A percentile compares a stretch with the other conserved stretches of the same genome.
Evolutionary conservation across 2,888 invertebrate genomes (phyloP).

Genomic region (Digitonthophagus gazella): DNA sequence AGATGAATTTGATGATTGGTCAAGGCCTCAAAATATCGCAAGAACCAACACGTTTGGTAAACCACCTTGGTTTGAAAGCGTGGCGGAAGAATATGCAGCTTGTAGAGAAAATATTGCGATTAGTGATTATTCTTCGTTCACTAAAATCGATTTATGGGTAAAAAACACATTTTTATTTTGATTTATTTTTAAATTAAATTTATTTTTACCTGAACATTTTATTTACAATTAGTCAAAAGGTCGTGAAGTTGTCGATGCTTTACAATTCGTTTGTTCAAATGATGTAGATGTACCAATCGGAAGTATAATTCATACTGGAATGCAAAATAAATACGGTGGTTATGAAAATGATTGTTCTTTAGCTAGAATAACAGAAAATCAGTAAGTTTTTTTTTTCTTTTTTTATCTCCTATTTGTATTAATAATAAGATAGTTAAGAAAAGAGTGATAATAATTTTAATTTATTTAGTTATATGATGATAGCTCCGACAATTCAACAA

Average conservation of each 20-base stretch:
- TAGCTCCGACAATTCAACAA: constrained; percentile 96
- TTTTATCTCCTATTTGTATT: no score
- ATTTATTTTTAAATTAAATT: background rate
- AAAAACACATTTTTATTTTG: constrained; percentile 26
- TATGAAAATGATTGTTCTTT: constrained; percentile 98
- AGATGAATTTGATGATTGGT: constrained; percentile 49
- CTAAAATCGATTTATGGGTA: constrained; percentile 93
- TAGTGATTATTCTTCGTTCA: constrained; percentile 96
- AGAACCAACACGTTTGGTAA: constrained; percentile 84
- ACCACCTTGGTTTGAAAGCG: constrained; percentile 90
- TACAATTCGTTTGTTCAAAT: constrained; percentile 94
- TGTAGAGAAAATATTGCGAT: constrained; percentile 91
- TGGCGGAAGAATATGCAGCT: constrained; percentile 86
- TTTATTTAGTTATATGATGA: constrained; percentile 89
- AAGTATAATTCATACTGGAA: constrained; percentile 94
- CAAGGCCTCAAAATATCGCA: constrained; percentile 66
- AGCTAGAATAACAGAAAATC: constrained; percentile 81
- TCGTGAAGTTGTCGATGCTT: constrained; percentile 79
- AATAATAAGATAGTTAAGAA: no score
- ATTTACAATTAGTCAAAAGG: constrained; percentile 84
- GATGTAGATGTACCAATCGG: constrained; percentile 93
- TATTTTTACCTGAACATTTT: constrained; percentile 22
- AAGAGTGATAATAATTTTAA: no score
- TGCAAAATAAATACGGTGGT: constrained; percentile 93
- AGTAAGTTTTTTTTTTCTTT: constrained; percentile 59